Base-by-base conservation (phyloP, 2,797 vertebrate genomes). In the Odontamblyopus rebecca region DNA sequence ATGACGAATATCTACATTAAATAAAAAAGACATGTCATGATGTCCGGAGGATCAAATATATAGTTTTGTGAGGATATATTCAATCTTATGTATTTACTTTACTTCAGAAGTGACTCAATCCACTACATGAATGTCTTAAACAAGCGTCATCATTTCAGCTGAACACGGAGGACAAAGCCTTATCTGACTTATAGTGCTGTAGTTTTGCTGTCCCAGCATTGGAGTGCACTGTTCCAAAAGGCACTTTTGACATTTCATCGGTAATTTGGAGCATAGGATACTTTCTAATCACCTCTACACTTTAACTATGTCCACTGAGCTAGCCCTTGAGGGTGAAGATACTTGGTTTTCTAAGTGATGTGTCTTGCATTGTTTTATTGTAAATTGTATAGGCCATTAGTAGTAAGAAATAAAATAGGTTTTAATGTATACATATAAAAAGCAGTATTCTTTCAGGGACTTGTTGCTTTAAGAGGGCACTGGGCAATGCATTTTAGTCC, bases 101-200 rank as follows among this genome's bases (percentile, higher is more conserved):
- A 78, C 70, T 75, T 59, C 62, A 64, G 69, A 1, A 30, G 48
- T 61, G 66, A 61, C 32, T 66, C 74, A 85, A 74, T 85, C 68
- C 76, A 82, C 26, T 74, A 81, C 68, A 77, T 91, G 88, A 91
- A 92, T 90, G 90, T 90, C 83, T 78, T 60, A 76, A 74, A 29
- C 54, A 67, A 72, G 69, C 68, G 85, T 27, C 81, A 78, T 81
- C 57, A 74, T 89, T 85, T 86, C 85, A 89, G 81, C 83, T 86
- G 83, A 76, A 81, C 82, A 78, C 85, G 82, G 79, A 86, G 84
- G 77, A 88, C 71, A 66, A 90, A 87, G 90, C 91, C 91, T 93
- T 93, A 92, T 79, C 84, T 88, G 81, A 86, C 68, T 69, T 27
- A 76, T 86, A 79, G 79, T 87, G 77, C 73, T 72, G 82, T 84